phyloP scores from a whole-genome alignment of 2,888 invertebrate species.

The Apodemia duryi region DNA sequence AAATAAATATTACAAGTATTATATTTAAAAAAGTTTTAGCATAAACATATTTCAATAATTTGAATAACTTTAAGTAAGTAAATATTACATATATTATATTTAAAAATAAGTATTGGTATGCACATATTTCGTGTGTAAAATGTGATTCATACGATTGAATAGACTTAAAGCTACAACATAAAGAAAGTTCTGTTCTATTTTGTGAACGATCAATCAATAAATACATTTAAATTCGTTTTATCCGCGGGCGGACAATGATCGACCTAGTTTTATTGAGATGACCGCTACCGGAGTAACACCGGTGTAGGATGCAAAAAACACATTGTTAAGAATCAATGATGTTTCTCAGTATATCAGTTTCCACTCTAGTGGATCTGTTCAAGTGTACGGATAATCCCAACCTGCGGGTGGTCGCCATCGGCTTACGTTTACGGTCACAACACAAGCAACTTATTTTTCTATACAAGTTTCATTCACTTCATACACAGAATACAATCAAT shows the following conservation, averaged over 20 bases:
- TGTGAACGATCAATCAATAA: conserved; percentile 43
- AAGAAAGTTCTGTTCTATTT: conserved; percentile 24
- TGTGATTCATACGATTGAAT: neutral
- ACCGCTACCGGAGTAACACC: conserved; percentile 51
- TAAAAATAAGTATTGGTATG: neutral
- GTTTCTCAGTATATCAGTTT: conserved; percentile 52
- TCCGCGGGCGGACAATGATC: conserved; percentile 55
- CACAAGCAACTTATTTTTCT: conserved; percentile 36
- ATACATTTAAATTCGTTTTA: conserved; percentile 44
- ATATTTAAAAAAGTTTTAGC: too few species aligned
- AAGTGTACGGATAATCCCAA: conserved; percentile 43
- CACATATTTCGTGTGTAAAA: conserved; percentile 1
- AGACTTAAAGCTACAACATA: neutral
- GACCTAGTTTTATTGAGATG: conserved; percentile 48
- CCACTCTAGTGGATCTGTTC: conserved; percentile 56
- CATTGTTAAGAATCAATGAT: conserved; percentile 54
- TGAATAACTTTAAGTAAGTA: too few species aligned
- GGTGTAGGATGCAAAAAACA: conserved; percentile 39
- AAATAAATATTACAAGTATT: too few species aligned
- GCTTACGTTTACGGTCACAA: conserved; percentile 46
- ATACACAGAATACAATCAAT: conserved; percentile 12
- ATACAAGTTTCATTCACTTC: conserved; percentile 24
- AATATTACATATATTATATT: too few species aligned
- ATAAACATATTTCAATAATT: too few species aligned
- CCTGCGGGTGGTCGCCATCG: conserved; percentile 62